Evolutionary conservation across 2,888 invertebrate genomes (phyloP).

Genomic region (Andrena flavipes): DNA sequence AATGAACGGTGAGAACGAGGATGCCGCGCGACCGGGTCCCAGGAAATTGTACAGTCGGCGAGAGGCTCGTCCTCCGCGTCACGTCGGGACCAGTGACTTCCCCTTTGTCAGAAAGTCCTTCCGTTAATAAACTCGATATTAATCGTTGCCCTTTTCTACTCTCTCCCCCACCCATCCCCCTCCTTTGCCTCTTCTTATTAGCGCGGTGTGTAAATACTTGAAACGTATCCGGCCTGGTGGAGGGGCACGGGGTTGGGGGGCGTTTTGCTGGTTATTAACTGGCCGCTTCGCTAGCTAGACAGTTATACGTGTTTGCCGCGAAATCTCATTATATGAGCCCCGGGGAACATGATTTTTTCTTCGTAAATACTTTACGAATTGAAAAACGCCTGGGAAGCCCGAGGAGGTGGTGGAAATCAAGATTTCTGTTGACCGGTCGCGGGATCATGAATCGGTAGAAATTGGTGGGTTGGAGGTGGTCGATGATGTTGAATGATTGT

Average conservation of each 20-base stretch:
- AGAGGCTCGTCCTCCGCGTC: slow-evolving; percentile 36
- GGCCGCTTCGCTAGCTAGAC: slow-evolving; percentile 17
- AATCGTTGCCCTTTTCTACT: slow-evolving; percentile 56
- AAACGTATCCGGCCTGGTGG: slow-evolving; percentile 27
- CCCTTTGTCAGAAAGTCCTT: slow-evolving; percentile 64
- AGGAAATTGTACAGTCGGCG: slow-evolving; percentile 43
- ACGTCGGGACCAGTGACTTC: slow-evolving; percentile 50
- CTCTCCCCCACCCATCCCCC: neutral
- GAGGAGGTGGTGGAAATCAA: neutral
- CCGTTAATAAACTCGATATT: slow-evolving; percentile 72
- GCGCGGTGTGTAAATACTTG: slow-evolving; percentile 44
- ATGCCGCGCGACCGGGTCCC: neutral
- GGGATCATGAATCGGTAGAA: neutral
- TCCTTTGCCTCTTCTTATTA: slow-evolving; percentile 37
- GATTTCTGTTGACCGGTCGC: neutral
- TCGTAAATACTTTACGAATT: slow-evolving; percentile 10
- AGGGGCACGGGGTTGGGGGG: neutral
- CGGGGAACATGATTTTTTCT: slow-evolving; percentile 51
- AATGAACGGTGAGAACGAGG: slow-evolving; percentile 58
- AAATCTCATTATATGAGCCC: slow-evolving; percentile 65
- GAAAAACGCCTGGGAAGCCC: neutral
- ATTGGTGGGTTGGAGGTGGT: neutral
- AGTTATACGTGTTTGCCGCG: slow-evolving; percentile 59
- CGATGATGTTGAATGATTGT: too few species aligned
- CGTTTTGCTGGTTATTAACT: slow-evolving; percentile 60